phyloP scores from a whole-genome alignment of 2,113 vertebrate species.

The Tupaia chinensis region DNA sequence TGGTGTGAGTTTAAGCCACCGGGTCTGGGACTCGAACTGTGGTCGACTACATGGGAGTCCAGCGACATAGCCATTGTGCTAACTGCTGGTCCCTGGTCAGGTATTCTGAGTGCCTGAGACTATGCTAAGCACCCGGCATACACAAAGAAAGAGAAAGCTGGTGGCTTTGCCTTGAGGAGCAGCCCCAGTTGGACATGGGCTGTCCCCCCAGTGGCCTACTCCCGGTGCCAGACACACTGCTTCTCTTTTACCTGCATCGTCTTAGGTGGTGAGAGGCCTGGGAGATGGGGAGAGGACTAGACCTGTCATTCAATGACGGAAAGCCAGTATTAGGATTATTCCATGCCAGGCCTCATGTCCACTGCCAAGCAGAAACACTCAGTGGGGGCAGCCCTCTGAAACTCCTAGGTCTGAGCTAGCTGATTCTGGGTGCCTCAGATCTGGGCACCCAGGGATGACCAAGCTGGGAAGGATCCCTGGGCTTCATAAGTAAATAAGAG shows the following conservation, averaged over 20 bases:
- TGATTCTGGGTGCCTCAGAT: neutral
- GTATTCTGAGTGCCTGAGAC: neutral
- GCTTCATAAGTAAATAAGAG: neutral
- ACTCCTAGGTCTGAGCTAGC: neutral
- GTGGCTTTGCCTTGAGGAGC: neutral
- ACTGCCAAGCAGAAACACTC: neutral
- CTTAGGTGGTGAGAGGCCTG: neutral
- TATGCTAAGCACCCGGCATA: neutral
- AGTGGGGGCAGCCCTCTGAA: neutral
- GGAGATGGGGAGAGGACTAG: neutral
- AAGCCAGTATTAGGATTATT: neutral
- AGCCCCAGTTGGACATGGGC: neutral
- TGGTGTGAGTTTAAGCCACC: no score
- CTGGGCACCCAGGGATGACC: neutral
- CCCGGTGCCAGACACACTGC: neutral
- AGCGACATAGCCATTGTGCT: no score
- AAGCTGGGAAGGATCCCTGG: neutral
- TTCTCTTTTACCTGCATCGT: neutral
- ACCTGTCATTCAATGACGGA: neutral
- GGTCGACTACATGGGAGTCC: no score
- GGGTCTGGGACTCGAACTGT: no score
- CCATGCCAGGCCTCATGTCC: neutral
- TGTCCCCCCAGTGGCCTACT: neutral
- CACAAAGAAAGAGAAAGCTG: neutral
- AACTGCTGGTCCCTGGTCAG: no score